Base-by-base conservation (phyloP, 2,888 invertebrate species). In the Macaria notata region DNA sequence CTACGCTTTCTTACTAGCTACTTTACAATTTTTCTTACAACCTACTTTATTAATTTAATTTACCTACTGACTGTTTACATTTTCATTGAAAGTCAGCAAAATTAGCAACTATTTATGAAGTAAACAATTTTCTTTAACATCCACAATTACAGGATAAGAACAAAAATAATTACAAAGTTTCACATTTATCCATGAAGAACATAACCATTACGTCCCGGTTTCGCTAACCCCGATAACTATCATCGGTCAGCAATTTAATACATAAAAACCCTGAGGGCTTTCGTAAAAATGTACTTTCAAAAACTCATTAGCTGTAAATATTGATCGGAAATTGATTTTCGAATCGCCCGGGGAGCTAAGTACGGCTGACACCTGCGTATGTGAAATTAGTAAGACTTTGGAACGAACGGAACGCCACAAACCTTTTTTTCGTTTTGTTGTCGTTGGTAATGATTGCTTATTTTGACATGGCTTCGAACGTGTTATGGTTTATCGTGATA, bases 271-370 rank as follows among this genome's bases (percentile, higher is more conserved):
- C 61, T 44, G 45, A 62, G 61, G 63, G 62, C 58, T 48, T 45
- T 55, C 59, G 53, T 62, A 61, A 64, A 63, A 41, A 59, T 56
- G 57, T 61, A 54, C 59, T 51, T 62, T 63, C 43, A 60, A 62
- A 65, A 64, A 59, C 54, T 64, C 64, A 66, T 66, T 66, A 66
- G 61, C 64, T 61, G 52, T 55, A 56, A 66, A 61, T 63, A 64
- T 62, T 62, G 63, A 66, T 63, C 61, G 46, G 59, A 64, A 64
- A 66, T 62, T 60, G 61, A 61, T 64, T 66, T 65, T 61, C 33
- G 6, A 59, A 63, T 3, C 48, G 59, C 63, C 59, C 46, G 44
- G 30, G 63, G 55, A 36, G 39, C 46, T n/a, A 30, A 48, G 46
- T 44, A 45, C 36, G 31, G 44, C 46, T 54, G 45, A 57, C 61